Evolutionary conservation across 35 echinoderm and acorn worm species (phyloP).

Genomic region (Heliocidaris tuberculata): DNA sequence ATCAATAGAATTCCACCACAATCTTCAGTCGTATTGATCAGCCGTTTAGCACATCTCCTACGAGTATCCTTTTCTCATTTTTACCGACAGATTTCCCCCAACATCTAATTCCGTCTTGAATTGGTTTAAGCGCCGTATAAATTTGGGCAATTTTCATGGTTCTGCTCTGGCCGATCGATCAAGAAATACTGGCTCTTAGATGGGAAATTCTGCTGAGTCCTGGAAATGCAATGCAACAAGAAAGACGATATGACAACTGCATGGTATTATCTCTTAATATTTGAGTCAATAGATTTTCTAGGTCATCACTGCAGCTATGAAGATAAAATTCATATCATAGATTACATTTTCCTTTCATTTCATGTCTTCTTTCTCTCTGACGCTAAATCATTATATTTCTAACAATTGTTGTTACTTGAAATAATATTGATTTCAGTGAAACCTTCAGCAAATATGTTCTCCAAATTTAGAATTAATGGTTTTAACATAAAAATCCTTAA

Average conservation of each 20-base stretch:
- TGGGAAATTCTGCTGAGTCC: background rate
- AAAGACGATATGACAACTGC: background rate
- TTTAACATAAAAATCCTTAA: background rate
- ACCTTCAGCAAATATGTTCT: background rate
- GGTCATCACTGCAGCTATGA: background rate
- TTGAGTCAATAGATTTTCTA: background rate
- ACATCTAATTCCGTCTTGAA: background rate
- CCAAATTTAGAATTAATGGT: background rate
- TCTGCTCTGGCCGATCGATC: background rate
- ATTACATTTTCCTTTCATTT: too few species aligned
- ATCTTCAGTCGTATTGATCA: background rate
- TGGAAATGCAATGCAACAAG: background rate
- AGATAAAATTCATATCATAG: background rate
- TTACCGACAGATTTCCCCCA: background rate
- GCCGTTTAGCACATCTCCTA: background rate
- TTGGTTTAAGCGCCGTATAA: background rate
- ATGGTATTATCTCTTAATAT: background rate
- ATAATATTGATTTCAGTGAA: too few species aligned
- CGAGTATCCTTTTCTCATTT: background rate
- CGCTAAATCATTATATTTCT: background rate
- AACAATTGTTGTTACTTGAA: background rate
- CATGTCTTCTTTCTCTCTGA: background rate
- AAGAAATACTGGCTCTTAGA: background rate
- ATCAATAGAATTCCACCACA: background rate
- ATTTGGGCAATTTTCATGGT: background rate